Conservation (phyloP, 1,140 invertebrate species). For the Leptinotarsa undecemlineata region DNA sequence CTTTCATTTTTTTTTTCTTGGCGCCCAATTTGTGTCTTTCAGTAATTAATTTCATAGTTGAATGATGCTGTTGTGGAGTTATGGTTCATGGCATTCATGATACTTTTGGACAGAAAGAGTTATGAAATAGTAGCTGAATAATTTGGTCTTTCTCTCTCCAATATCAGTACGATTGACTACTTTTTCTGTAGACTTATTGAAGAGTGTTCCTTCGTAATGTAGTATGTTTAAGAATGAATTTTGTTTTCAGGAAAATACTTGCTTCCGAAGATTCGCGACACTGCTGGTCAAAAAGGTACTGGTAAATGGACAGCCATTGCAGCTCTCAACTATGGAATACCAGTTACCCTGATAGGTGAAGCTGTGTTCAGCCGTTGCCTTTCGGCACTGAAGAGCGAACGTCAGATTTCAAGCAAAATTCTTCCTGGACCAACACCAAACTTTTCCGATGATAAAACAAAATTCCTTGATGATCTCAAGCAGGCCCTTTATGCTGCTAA, state of each 20-base stretch:
- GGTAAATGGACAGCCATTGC: conserved; percentile 99
- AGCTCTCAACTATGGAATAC: conserved; percentile 93
- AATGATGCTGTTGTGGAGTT: too few species aligned
- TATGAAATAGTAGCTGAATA: too few species aligned
- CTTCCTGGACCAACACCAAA: conserved; percentile 71
- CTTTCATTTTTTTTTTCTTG: too few species aligned
- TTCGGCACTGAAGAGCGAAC: conserved; percentile 78
- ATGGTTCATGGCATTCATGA: too few species aligned
- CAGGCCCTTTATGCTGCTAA: conserved; percentile 95
- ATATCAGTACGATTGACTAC: too few species aligned
- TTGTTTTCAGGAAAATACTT: conserved; percentile 64
- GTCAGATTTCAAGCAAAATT: conserved; percentile 78
- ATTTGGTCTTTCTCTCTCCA: too few species aligned
- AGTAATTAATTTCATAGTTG: too few species aligned
- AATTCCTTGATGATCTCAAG: conserved; percentile 76
- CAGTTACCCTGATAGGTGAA: conserved; percentile 97
- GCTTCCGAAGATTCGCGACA: conserved; percentile 91
- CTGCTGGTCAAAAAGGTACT: conserved; percentile 98
- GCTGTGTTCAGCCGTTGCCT: conserved; percentile 96
- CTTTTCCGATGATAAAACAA: conserved; percentile 72
- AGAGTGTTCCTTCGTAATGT: too few species aligned
- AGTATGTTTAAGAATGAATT: background rate
- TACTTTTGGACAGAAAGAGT: too few species aligned
- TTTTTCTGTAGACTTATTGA: too few species aligned
- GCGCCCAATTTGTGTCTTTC: too few species aligned